Evolutionary conservation across 2,797 vertebrate species (phyloP).

Genomic region (Caiman crocodilus): DNA sequence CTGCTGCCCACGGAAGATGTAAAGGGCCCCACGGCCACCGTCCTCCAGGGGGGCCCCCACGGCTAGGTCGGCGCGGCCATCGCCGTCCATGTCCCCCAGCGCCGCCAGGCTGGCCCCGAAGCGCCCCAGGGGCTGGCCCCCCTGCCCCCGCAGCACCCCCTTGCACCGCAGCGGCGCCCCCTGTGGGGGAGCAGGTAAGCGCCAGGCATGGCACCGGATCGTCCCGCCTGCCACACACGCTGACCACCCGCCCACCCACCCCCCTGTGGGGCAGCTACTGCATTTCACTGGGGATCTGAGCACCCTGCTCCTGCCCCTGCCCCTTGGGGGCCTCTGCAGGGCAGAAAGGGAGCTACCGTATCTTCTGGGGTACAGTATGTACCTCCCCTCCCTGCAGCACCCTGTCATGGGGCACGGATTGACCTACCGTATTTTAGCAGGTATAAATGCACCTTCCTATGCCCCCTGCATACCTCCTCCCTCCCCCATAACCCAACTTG

Average conservation of each 20-base stretch:
- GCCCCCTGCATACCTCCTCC: no score
- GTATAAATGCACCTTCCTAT: no score
- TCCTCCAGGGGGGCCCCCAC: conserved; percentile 86
- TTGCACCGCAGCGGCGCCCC: neutral
- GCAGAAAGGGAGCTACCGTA: neutral
- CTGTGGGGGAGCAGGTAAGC: neutral
- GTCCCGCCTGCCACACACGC: neutral
- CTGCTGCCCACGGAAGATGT: conserved; percentile 79
- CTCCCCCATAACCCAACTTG: no score
- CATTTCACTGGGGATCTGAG: no score
- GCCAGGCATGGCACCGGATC: neutral
- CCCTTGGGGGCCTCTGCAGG: neutral
- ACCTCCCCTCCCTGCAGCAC: no score
- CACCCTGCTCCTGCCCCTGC: no score
- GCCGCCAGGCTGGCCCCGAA: conserved; percentile 83
- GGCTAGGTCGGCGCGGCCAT: conserved; percentile 79
- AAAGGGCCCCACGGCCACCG: conserved; percentile 80
- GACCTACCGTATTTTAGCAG: no score
- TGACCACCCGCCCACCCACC: neutral
- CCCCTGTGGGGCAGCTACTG: neutral
- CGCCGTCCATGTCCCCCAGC: conserved; percentile 80
- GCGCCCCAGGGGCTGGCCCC: conserved; percentile 4
- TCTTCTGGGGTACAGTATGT: no score
- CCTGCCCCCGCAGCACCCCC: neutral
- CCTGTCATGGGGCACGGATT: no score